A percentile compares a stretch with the other conserved stretches of the same genome.
phyloP scores from a whole-genome alignment of 1,140 invertebrate genomes.

The Mycetomoellerius zeteki region DNA sequence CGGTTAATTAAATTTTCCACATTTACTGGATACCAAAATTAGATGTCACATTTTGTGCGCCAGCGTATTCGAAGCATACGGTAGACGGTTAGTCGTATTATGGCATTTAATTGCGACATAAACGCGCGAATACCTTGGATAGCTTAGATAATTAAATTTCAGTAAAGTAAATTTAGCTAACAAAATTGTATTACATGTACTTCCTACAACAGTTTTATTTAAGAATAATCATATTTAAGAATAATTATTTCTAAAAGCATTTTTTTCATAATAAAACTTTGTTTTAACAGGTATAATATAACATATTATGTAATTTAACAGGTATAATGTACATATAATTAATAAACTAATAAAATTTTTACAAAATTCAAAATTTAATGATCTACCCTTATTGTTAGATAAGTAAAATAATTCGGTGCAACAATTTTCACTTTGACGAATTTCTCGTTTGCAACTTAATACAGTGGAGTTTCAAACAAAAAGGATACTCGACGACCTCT shows the following conservation, averaged over 20 bases:
- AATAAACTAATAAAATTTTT: not conserved
- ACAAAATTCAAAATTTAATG: not conserved
- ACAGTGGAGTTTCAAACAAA: not conserved
- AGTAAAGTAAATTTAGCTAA: constrained; percentile 43
- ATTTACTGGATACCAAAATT: constrained; percentile 44
- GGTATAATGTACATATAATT: too few relatives aligned
- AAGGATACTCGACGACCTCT: not conserved
- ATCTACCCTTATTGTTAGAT: not conserved
- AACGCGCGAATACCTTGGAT: constrained; percentile 50
- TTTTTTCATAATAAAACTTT: not conserved
- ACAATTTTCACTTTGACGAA: not conserved
- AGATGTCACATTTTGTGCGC: constrained; percentile 44
- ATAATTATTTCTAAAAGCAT: not conserved
- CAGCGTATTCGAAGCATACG: constrained; percentile 26
- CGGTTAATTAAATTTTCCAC: constrained; percentile 47
- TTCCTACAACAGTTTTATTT: constrained; percentile 14
- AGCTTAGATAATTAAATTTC: constrained; percentile 55
- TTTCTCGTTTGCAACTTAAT: not conserved
- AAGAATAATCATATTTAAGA: not conserved
- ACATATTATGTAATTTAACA: not conserved
- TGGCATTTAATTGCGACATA: constrained; percentile 56
- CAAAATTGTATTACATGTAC: constrained; percentile 36
- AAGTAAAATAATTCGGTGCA: not conserved
- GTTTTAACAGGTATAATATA: not conserved
- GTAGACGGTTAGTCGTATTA: constrained; percentile 39